Base-by-base conservation (phyloP, 2,797 vertebrate species). In the Alfaro cultratus region DNA sequence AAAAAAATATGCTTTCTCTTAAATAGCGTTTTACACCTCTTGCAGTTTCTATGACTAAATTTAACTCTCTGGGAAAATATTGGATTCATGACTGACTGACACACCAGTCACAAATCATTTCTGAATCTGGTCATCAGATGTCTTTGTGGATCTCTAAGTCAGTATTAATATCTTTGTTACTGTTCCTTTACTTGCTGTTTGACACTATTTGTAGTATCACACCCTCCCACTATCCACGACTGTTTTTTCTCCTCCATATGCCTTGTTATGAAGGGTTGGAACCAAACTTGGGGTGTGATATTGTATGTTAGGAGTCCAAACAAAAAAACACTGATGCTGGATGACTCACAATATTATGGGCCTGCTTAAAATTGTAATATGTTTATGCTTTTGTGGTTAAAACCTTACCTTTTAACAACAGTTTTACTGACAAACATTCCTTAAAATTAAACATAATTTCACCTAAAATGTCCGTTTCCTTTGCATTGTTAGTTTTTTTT, bases 121-220 rank as follows among this genome's bases (percentile, higher is more conserved):
- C 2, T 64, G 15, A 64, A 36, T 36, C 60, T 18, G 15, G 34
- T 64, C 60, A 64, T 67, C 36, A 39, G 23, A 23, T 21, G 23
- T 39, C 9, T 39, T 39, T 18, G 18, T 23, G 16, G 8, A 18
- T 62, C 31, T 36, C 31, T 36, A 68, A 26, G 39, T 21, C 10
- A 23, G 34, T 26, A 23, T 67, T 67, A 67, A 36, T 26, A 41
- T 26, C 10, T 21, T 39, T 41, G 34, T 68, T 23, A 41, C 18
- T 41, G 64, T 68, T 68, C 64, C 64, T 39, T 41, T 68, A 41
- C 21, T 68, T 68, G 36, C 18, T 23, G 23, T 68, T 39, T 68
- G 64, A 26, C 21, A 26, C 64, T 68, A 41, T 41, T 68, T 68
- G 64, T 23, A 68, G 36, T 68, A 68, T 68, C 64, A 23, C 64